A percentile compares a stretch with the other conserved stretches of the same genome.
These are phyloP conservation scores for Fratercula arctica DNA, from an alignment of 2,797 vertebrate species.

Conservation along the genomic window DNA sequence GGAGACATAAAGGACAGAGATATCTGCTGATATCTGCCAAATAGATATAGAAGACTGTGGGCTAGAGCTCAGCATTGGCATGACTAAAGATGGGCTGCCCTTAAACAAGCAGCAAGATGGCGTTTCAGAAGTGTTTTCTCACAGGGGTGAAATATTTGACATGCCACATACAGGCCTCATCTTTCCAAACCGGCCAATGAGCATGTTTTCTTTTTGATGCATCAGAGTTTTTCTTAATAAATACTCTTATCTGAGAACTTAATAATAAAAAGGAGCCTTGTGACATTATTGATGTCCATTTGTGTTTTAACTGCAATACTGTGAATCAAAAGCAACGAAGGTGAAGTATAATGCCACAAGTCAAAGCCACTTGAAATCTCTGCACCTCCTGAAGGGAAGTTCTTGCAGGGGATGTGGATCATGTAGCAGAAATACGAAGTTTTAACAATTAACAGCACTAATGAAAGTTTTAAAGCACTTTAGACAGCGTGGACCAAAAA, in stretches of 20 bases:
- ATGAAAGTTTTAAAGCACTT: background rate
- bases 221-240: background rate
- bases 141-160: background rate
- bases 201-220: background rate
- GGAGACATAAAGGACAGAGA: background rate
- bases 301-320: background rate
- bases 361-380: background rate
- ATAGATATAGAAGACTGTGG: background rate
- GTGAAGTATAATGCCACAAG: rapidly evolving
- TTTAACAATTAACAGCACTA: background rate
- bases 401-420: background rate
- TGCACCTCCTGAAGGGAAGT: background rate
- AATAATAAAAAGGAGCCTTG: background rate
- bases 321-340: background rate
- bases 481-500: background rate
- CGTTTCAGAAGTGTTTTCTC: background rate
- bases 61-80: background rate
- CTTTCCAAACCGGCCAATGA: background rate
- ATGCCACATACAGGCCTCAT: background rate
- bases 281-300: background rate
- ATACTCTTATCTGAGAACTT: background rate
- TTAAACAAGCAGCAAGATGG: background rate
- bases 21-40: background rate
- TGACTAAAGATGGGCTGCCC: background rate
- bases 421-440: background rate